phyloP scores from a whole-genome alignment of 2,113 vertebrate species.

The Hypomesus transpacificus region DNA sequence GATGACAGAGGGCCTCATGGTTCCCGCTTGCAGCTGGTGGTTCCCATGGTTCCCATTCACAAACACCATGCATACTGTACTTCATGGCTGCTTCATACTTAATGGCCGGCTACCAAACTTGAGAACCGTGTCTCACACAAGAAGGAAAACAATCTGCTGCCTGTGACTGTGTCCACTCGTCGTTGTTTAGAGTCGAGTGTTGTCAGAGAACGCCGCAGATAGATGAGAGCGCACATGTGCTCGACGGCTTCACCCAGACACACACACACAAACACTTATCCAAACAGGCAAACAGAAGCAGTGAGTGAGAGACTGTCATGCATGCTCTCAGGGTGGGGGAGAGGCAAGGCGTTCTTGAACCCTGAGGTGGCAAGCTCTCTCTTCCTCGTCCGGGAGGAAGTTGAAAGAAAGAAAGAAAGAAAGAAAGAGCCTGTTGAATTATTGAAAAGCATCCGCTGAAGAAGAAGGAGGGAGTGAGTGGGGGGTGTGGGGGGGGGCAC shows the following conservation, averaged over 20 bases:
- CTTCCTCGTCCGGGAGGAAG: slow-evolving; percentile 27
- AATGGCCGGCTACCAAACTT: too few species aligned
- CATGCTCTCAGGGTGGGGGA: neutral
- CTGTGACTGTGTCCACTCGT: too few species aligned
- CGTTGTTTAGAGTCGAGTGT: too few species aligned
- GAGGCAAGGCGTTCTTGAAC: slow-evolving; percentile 43
- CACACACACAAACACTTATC: neutral
- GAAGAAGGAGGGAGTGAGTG: too few species aligned
- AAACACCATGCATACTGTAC: neutral
- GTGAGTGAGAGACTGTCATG: neutral
- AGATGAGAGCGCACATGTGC: too few species aligned
- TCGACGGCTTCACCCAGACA: neutral
- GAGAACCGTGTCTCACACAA: too few species aligned
- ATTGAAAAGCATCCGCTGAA: slow-evolving; percentile 46
- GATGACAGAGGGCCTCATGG: neutral
- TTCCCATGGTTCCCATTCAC: neutral
- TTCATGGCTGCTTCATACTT: neutral
- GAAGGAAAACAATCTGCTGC: too few species aligned
- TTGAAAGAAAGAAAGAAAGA: slow-evolving; percentile 30
- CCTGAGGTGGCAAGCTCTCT: slow-evolving; percentile 32
- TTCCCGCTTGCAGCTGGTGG: neutral
- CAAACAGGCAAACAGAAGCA: neutral
- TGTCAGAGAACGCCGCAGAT: too few species aligned
- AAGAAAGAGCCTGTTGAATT: slow-evolving; percentile 59
- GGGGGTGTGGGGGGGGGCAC: slow-evolving; percentile 10